A percentile compares a stretch with the other conserved stretches of the same genome.
Conservation (phyloP, 2,888 invertebrate genomes). For the Melolontha melolontha region DNA sequence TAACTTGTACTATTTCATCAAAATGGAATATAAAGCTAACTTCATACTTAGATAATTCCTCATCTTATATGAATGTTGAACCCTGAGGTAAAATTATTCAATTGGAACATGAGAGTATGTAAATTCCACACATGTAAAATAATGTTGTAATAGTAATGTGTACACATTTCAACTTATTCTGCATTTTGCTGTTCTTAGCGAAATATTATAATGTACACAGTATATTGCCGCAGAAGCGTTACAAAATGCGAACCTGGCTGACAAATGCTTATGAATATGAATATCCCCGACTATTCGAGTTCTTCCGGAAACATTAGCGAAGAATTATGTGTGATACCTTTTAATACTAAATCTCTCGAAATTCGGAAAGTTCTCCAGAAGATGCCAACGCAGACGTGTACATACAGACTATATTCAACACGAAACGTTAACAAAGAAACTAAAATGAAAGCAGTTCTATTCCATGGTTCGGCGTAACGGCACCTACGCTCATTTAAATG, state of each 20-base stretch:
- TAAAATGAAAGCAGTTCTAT: conserved; percentile 12
- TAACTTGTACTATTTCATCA: too few relatives aligned
- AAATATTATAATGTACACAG: conserved; percentile 1
- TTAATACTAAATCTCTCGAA: conserved; percentile 35
- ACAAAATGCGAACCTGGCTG: neutral
- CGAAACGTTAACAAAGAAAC: conserved; percentile 33
- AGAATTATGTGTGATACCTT: conserved; percentile 35
- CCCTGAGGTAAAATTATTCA: too few relatives aligned
- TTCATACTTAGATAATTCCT: too few relatives aligned
- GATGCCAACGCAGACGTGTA: conserved; percentile 19
- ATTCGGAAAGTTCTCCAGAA: conserved; percentile 26
- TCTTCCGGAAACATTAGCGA: conserved; percentile 36
- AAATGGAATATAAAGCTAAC: too few relatives aligned
- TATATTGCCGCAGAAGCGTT: conserved; percentile 4
- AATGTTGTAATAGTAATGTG: neutral
- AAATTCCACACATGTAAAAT: too few relatives aligned
- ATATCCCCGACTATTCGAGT: conserved; percentile 21
- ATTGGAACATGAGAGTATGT: too few relatives aligned
- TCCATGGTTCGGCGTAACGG: conserved; percentile 3
- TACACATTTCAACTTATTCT: conserved; percentile 2
- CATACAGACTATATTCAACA: conserved; percentile 1
- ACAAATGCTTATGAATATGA: conserved; percentile 34
- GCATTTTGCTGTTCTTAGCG: conserved; percentile 11
- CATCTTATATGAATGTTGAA: too few relatives aligned
- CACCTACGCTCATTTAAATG: conserved; percentile 31